Evolutionary conservation across 37 sponge, comb jelly and placozoan species (phyloP), one percentile per base, ranked within the genome.

Genomic region (Tethya wilhelma): DNA sequence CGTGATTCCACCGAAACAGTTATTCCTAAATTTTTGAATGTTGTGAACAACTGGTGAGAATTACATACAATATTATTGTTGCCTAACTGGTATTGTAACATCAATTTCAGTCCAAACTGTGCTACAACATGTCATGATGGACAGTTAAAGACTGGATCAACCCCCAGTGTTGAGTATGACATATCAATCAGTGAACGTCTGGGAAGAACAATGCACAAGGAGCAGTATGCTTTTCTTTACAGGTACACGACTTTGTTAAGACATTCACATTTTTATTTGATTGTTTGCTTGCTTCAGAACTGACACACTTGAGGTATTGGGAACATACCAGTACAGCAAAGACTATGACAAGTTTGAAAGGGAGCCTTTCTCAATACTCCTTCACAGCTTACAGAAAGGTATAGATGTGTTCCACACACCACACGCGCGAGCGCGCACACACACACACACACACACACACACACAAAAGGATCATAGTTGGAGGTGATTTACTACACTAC

Each of bases 221-320:
- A 98, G 73, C 99, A 98, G 72, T 96, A 98, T 81, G 94, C 90
- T 44, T 89, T 89, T 69, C 53, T 98, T 55, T 98, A 96, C 77
- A 91, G 88, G 92, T 76, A 60, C 1, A 19, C 34, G 34, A 31
- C 3, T 8, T 4, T 38, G 34, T 3, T 29, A 17, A 64, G 34
- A 64, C 7, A 3, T 17, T 49, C 55, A 20, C 55, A 11, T 49
- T 17, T 49, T 20, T 20, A 20, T 20, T 49, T 20, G 17, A 49
- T 20, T 49, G 55, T 59, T 59, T 12, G 9, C 23, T 9, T 62
- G 12, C 23, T 76, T 20, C 53, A 74, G 74, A 34, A n/a, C 41
- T 8, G 66, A 53, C 19, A 19, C 22, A 0, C 53, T 89, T 42
- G 59, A 82, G 58, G 53, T 93, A 5, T n/a, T 89, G 42, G 0